Evolutionary conservation across 2,797 vertebrate genomes (phyloP).

Genomic region (Coranthus polyacanthus): DNA sequence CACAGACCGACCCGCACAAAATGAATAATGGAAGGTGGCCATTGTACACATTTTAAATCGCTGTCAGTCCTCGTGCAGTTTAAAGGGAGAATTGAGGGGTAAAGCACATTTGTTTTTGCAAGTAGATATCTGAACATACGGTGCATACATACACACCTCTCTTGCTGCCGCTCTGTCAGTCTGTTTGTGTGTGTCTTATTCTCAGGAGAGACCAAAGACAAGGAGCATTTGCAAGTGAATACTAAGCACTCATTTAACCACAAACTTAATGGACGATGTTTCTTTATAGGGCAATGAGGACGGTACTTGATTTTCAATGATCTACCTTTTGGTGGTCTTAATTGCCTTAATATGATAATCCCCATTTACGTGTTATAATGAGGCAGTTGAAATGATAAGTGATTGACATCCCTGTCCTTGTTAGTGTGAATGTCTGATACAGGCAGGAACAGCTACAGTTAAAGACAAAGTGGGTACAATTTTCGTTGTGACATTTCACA

Average conservation of each 20-base stretch:
- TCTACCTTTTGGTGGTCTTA: conserved; percentile 41
- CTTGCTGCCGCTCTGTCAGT: not conserved
- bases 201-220: conserved; percentile 26
- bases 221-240: conserved; percentile 46
- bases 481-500: conserved; percentile 26
- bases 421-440: not conserved
- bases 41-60: conserved; percentile 57
- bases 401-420: conserved; percentile 2
- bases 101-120: conserved; percentile 12
- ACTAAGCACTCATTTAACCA: conserved; percentile 27
- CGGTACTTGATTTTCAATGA: conserved; percentile 44
- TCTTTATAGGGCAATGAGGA: conserved; percentile 25
- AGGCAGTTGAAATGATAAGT: conserved; percentile 14
- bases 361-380: conserved; percentile 31
- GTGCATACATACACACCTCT: conserved; percentile 2
- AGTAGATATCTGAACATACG: conserved; percentile 32
- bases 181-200: conserved; percentile 1
- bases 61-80: conserved; percentile 24
- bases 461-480: conserved; percentile 27
- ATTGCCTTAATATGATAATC: conserved; percentile 58
- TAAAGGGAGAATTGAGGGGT: not conserved
- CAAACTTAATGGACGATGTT: conserved; percentile 28
- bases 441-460: conserved; percentile 31
- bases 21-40: conserved; percentile 63
- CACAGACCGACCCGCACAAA: conserved; percentile 58